These are phyloP conservation scores for Andrena praecox DNA, from an alignment of 2,888 invertebrate species.

Conservation along the genomic window DNA sequence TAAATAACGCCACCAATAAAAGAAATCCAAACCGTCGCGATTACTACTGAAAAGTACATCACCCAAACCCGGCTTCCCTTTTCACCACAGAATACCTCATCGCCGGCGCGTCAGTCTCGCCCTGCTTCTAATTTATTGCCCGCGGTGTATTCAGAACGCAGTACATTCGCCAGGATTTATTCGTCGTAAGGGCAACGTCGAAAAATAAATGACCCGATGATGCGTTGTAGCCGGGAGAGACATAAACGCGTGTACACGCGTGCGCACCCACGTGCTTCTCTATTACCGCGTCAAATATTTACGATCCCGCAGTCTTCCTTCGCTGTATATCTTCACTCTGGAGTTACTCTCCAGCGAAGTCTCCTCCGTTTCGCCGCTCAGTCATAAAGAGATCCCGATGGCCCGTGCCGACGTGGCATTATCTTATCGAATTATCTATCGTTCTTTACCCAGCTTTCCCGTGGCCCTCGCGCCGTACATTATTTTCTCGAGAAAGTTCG, in stretches of 20 bases:
- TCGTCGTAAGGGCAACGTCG: neutral
- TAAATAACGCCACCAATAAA: neutral
- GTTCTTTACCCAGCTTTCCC: conserved; percentile 37
- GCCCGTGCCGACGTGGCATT: conserved; percentile 31
- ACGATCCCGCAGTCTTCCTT: conserved; percentile 40
- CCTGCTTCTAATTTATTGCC: conserved; percentile 19
- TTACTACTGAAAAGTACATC: neutral
- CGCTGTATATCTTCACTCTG: neutral
- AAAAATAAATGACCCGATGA: conserved; percentile 54
- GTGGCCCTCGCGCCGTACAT: conserved; percentile 44
- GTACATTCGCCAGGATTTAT: conserved; percentile 7
- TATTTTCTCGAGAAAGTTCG: conserved; percentile 39
- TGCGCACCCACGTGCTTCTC: conserved; percentile 47
- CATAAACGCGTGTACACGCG: conserved; percentile 24
- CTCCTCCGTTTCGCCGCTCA: conserved; percentile 10
- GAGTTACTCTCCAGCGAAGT: neutral
- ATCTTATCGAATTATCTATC: conserved; percentile 66
- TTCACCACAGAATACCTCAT: neutral
- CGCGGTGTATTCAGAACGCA: neutral
- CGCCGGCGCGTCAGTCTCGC: neutral
- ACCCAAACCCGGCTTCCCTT: conserved; percentile 8
- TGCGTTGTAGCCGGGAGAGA: conserved; percentile 27
- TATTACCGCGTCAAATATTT: conserved; percentile 58
- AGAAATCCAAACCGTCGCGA: neutral
- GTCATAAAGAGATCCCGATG: conserved; percentile 50